Conservation (phyloP, 2,797 vertebrate species). For the Corythornis leucogaster region DNA sequence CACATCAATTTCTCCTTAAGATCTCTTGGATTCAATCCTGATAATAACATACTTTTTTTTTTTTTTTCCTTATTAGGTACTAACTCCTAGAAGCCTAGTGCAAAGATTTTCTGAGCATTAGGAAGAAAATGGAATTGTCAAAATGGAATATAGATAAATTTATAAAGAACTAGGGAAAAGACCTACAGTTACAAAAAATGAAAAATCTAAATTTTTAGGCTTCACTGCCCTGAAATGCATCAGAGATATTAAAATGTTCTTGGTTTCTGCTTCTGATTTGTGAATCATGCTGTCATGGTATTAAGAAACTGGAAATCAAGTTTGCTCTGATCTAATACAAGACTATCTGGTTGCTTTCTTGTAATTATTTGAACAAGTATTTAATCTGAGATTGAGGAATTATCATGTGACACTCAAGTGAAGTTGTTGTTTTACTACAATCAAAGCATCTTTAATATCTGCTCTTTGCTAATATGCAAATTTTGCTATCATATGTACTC, state of each 20-base stretch:
- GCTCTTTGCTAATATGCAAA: neutral
- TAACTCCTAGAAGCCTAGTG: neutral
- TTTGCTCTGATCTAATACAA: neutral
- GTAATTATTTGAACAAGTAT: neutral
- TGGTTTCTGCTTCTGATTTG: neutral
- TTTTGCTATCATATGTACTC: neutral
- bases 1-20: neutral
- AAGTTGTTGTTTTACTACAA: neutral
- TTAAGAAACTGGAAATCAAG: neutral
- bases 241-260: neutral
- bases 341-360: neutral
- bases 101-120: neutral
- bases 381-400: neutral
- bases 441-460: neutral
- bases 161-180: neutral
- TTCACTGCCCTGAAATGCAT: neutral
- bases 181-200: neutral
- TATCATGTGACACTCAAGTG: neutral
- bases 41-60: neutral
- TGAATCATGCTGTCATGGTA: neutral
- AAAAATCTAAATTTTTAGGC: neutral
- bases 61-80: neutral
- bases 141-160: neutral
- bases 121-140: neutral
- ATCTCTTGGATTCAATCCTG: neutral